phyloP scores from a whole-genome alignment of 2,797 vertebrate genomes.

The Chloroceryle amazona region DNA sequence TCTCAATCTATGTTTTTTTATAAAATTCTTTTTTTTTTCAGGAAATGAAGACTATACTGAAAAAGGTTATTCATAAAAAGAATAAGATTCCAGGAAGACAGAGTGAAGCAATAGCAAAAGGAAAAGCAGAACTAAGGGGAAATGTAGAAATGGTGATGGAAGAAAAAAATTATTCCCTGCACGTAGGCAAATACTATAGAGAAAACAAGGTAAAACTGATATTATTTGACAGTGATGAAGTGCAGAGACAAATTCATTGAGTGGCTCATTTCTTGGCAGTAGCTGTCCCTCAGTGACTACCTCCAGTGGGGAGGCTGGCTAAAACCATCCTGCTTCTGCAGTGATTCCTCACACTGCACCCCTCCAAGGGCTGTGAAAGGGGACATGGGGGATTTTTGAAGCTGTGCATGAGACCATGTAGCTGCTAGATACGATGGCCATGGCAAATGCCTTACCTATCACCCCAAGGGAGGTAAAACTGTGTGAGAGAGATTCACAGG shows the following conservation, averaged over 20 bases:
- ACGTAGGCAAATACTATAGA: not conserved
- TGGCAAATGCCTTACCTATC: accelerated
- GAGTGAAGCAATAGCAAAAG: not conserved
- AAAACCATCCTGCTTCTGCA: not conserved
- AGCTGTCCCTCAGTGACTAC: too few relatives aligned
- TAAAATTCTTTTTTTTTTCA: not conserved
- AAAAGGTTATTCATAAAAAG: not conserved
- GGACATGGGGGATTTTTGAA: not conserved
- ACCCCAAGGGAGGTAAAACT: not conserved
- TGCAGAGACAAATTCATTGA: not conserved
- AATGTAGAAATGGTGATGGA: not conserved
- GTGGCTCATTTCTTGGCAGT: accelerated
- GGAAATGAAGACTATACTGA: not conserved
- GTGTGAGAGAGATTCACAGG: too few relatives aligned
- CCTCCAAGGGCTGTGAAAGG: accelerated
- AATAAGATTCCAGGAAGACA: not conserved
- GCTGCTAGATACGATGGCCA: accelerated
- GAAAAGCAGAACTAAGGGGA: not conserved
- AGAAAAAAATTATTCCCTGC: not conserved
- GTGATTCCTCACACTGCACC: accelerated
- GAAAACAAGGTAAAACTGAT: not conserved
- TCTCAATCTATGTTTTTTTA: not conserved
- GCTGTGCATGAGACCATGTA: not conserved
- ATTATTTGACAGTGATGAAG: not conserved
- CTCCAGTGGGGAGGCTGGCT: accelerated